These are phyloP conservation scores for Characodon lateralis DNA, from an alignment of 2,797 vertebrate species.

Conservation along the genomic window DNA sequence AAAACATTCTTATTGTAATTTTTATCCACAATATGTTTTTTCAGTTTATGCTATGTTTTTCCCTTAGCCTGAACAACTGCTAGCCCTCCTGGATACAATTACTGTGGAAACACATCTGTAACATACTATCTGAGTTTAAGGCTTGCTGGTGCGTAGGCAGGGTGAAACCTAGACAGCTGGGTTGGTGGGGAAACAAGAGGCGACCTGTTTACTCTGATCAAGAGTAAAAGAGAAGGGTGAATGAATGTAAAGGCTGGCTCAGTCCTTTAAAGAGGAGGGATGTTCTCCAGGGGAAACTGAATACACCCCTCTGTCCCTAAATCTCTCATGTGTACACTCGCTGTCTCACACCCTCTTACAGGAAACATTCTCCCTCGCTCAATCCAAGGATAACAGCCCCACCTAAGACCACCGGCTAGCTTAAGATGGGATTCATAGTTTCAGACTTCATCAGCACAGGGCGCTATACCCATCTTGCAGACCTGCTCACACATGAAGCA, in stretches of 20 bases:
- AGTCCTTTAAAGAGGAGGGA: slow-evolving; percentile 50
- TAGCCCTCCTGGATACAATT: slow-evolving; percentile 8
- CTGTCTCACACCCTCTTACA: slow-evolving; percentile 48
- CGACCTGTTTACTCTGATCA: slow-evolving; percentile 32
- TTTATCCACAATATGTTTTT: not conserved
- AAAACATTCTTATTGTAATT: not conserved
- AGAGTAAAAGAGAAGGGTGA: slow-evolving; percentile 15
- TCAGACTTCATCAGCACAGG: slow-evolving; percentile 30
- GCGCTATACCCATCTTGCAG: slow-evolving; percentile 3
- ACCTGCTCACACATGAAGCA: slow-evolving; percentile 5
- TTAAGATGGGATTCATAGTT: slow-evolving; percentile 51
- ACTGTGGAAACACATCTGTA: slow-evolving; percentile 2
- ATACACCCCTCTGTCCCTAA: slow-evolving; percentile 57
- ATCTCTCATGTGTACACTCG: slow-evolving; percentile 49
- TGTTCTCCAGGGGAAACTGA: slow-evolving; percentile 58
- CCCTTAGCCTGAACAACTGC: not conserved
- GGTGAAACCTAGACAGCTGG: slow-evolving; percentile 33
- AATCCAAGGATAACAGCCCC: slow-evolving; percentile 61
- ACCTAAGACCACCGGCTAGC: slow-evolving; percentile 55
- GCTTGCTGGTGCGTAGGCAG: slow-evolving; percentile 24
- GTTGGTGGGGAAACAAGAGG: slow-evolving; percentile 42
- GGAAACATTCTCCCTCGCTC: slow-evolving; percentile 47
- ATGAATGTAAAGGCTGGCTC: slow-evolving; percentile 43
- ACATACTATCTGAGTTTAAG: slow-evolving; percentile 21
- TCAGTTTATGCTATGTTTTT: not conserved